A percentile compares a stretch with the other conserved stretches of the same genome.
phyloP scores from a whole-genome alignment of 1,140 invertebrate species.

The Stenopsyche tienmushanensis region DNA sequence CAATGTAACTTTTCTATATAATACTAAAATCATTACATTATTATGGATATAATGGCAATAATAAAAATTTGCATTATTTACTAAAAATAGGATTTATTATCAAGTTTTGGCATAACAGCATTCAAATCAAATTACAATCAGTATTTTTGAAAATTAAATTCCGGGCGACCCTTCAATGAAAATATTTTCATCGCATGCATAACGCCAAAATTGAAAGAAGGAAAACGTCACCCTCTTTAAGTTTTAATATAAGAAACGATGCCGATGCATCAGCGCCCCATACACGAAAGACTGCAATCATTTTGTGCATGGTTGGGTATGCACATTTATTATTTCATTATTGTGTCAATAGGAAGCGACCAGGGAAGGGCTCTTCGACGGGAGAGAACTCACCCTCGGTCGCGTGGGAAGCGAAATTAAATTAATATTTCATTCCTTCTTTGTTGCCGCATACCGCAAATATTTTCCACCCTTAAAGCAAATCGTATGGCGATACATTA shows the following conservation, averaged over 20 bases:
- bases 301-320: neutral
- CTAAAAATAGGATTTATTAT: no score
- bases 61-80: no score
- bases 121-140: no score
- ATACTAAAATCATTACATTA: no score
- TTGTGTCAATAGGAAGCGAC: slow-evolving; percentile 38
- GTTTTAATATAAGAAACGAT: neutral
- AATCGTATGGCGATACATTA: slow-evolving; percentile 40
- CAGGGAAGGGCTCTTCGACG: neutral
- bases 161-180: neutral
- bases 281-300: neutral
- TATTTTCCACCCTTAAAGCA: slow-evolving; percentile 36
- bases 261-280: neutral
- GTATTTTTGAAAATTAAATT: neutral
- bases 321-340: slow-evolving; percentile 41
- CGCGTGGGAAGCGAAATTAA: slow-evolving; percentile 38
- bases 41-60: no score
- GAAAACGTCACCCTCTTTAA: neutral
- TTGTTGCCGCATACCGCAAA: slow-evolving; percentile 40
- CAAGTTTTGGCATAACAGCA: no score
- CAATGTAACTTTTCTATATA: no score
- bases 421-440: slow-evolving; percentile 42
- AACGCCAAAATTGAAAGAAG: neutral
- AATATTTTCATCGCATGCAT: neutral
- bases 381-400: slow-evolving; percentile 3